Evolutionary conservation across 2,113 vertebrate species (phyloP).

Genomic region (Aleadryas rufinucha): DNA sequence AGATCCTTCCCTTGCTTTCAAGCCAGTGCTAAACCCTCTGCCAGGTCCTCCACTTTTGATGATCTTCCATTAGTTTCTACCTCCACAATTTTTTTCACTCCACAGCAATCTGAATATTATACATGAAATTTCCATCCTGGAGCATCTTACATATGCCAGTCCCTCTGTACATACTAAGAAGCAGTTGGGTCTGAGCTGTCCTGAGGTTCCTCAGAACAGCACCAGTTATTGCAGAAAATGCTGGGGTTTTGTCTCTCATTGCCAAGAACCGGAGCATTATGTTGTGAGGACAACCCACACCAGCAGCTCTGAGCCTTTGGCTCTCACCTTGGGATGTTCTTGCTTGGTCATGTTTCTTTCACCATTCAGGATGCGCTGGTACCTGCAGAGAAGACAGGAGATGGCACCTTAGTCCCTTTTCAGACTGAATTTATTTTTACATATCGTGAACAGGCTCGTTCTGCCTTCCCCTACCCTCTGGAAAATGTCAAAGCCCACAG

Average conservation of each 20-base stretch:
- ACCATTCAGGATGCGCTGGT: conserved; percentile 73
- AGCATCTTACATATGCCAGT: background rate
- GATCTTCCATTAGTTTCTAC: background rate
- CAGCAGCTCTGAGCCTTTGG: background rate
- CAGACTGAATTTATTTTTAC: background rate
- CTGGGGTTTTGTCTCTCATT: background rate
- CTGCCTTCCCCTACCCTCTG: background rate
- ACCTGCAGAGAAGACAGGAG: conserved; percentile 65
- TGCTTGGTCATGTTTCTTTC: conserved; percentile 28
- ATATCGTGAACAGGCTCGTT: background rate
- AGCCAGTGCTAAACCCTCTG: background rate
- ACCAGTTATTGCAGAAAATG: background rate
- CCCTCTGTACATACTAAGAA: background rate
- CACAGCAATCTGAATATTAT: background rate
- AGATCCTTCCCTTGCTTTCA: background rate
- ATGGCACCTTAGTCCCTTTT: background rate
- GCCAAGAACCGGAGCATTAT: background rate
- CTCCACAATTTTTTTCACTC: background rate
- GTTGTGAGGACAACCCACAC: background rate
- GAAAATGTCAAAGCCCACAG: background rate
- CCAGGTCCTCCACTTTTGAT: background rate
- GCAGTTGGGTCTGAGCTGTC: background rate
- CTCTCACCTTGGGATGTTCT: conserved; percentile 68
- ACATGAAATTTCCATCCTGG: background rate
- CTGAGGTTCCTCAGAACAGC: background rate